Evolutionary conservation across 2,113 vertebrate species (phyloP).

Genomic region (Ariopsis seemanni): DNA sequence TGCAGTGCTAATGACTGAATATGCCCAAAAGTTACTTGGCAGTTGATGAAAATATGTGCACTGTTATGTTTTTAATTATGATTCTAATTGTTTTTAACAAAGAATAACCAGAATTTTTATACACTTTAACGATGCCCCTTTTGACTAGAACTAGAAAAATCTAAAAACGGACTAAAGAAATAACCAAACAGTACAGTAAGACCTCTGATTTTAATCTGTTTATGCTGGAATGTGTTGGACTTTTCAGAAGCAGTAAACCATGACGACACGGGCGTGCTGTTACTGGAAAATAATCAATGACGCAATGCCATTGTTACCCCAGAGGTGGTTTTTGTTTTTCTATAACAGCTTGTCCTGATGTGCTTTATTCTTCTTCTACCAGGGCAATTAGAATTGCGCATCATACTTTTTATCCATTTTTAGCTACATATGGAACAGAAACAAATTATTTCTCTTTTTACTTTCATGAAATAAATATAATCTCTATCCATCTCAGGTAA

Average conservation of each 20-base stretch:
- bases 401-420: background rate
- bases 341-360: background rate
- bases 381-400: background rate
- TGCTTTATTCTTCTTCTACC: conserved; percentile 1
- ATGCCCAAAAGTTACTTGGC: background rate
- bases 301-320: background rate
- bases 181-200: background rate
- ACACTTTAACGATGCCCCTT: background rate
- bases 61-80: background rate
- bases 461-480: background rate
- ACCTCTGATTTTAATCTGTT: background rate
- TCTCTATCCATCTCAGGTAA: background rate
- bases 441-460: background rate
- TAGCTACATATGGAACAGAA: background rate
- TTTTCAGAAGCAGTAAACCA: background rate
- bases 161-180: conserved; percentile 17
- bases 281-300: background rate
- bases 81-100: background rate
- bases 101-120: background rate
- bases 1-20: background rate
- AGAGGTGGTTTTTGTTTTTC: background rate
- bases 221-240: background rate
- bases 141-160: background rate
- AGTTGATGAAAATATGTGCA: background rate
- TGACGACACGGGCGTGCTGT: background rate